A percentile compares a stretch with the other conserved stretches of the same genome.
Conservation (phyloP, 2,797 vertebrate genomes). For the Catostomus latipinnis region DNA sequence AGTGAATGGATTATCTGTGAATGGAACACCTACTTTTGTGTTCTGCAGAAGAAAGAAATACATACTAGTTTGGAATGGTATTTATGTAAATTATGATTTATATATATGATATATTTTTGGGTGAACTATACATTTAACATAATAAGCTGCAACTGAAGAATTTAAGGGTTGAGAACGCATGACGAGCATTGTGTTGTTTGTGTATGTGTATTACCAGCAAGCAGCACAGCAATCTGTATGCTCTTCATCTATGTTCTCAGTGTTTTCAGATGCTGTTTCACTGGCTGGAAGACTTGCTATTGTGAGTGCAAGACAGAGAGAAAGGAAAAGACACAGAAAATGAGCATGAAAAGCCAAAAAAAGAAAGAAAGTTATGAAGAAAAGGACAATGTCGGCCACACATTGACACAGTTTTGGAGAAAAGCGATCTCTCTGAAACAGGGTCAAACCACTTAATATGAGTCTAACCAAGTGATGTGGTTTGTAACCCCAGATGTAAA, state of each 20-base stretch:
- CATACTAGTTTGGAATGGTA: too few species aligned
- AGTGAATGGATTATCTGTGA: too few species aligned
- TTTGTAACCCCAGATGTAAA: conserved; percentile 64
- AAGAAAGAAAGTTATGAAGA: conserved; percentile 10
- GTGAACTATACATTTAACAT: not conserved
- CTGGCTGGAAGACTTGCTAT: conserved; percentile 94
- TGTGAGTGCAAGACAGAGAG: not conserved
- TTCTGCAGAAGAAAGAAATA: too few species aligned
- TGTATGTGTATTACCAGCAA: conserved; percentile 73
- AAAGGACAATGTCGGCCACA: conserved; percentile 46
- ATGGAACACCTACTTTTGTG: too few species aligned
- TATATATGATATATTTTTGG: too few species aligned
- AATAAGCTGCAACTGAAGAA: conserved; percentile 16
- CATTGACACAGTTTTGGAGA: conserved; percentile 49
- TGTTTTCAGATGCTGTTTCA: conserved; percentile 92
- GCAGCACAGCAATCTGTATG: conserved; percentile 86
- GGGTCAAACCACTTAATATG: conserved; percentile 59
- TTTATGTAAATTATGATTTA: too few species aligned
- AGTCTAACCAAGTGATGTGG: conserved; percentile 45
- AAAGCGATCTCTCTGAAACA: conserved; percentile 60
- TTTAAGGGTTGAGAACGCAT: conserved; percentile 9
- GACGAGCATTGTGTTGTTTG: conserved; percentile 16
- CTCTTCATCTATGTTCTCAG: conserved; percentile 93
- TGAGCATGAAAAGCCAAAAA: conserved; percentile 18
- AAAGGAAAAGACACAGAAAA: conserved; percentile 2